Evolutionary conservation across 2,888 invertebrate species (phyloP).

Genomic region (Diaperis boleti): DNA sequence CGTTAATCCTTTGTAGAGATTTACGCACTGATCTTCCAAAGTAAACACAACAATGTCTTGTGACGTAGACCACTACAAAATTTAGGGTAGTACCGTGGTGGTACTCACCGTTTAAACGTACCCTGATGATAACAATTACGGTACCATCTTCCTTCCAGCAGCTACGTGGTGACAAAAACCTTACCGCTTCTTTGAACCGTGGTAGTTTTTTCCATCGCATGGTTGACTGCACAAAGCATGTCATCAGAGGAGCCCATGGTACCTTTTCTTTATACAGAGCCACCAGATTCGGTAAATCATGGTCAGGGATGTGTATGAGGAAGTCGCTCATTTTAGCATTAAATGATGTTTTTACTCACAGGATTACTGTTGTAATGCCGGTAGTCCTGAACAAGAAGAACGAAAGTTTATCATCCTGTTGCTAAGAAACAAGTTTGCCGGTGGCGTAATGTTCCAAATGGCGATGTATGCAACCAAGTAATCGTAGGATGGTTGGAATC

Average conservation of each 20-base stretch:
- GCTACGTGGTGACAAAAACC: constrained; percentile 65
- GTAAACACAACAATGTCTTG: constrained; percentile 10
- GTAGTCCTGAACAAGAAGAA: no score
- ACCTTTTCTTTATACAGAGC: constrained; percentile 55
- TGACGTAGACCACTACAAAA: neutral
- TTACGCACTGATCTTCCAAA: constrained; percentile 1
- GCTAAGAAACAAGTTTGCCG: no score
- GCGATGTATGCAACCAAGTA: no score
- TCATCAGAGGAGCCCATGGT: constrained; percentile 63
- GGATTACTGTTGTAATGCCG: no score
- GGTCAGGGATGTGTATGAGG: constrained; percentile 54
- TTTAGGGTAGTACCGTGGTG: neutral
- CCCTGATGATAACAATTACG: constrained; percentile 53
- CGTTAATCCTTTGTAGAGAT: constrained; percentile 10
- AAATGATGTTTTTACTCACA: no score
- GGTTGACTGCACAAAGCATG: constrained; percentile 63
- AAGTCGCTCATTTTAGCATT: no score
- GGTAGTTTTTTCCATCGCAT: constrained; percentile 57
- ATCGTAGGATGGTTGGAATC: no score
- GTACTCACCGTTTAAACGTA: no score
- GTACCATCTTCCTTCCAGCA: constrained; percentile 62
- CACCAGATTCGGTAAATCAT: constrained; percentile 55
- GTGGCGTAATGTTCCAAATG: no score
- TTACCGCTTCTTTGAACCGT: constrained; percentile 51
- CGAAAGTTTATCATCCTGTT: no score